Conservation (phyloP, 2,888 invertebrate genomes). For the Litoditis marina region DNA sequence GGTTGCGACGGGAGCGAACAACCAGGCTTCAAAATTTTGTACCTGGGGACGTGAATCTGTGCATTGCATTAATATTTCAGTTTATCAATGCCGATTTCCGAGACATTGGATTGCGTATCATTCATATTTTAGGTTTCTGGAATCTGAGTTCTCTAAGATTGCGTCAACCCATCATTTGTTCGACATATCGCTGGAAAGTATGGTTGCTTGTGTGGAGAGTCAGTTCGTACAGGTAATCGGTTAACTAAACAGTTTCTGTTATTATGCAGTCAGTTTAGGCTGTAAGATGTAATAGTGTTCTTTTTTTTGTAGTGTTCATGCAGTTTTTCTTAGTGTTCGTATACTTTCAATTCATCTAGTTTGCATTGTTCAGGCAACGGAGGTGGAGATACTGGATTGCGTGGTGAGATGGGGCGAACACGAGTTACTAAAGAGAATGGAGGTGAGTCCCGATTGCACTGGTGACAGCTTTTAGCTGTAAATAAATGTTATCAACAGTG, state of each 20-base stretch:
- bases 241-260: too few species aligned
- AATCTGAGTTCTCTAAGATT: conserved; percentile 9
- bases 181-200: conserved; percentile 1
- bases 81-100: background rate
- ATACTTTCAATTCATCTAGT: background rate
- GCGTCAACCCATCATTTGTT: conserved; percentile 11
- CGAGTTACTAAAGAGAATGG: conserved; percentile 64
- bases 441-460: conserved; percentile 17
- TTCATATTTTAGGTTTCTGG: conserved; percentile 8
- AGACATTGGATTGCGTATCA: background rate
- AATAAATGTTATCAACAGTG: background rate
- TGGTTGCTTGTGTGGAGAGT: conserved; percentile 5
- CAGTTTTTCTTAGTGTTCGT: background rate
- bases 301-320: background rate
- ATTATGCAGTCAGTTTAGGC: too few species aligned
- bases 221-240: conserved; percentile 17
- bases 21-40: too few species aligned
- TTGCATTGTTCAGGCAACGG: conserved; percentile 14
- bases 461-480: conserved; percentile 3
- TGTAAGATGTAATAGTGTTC: too few species aligned
- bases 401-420: conserved; percentile 86
- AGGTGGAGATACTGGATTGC: conserved; percentile 81
- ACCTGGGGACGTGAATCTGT: too few species aligned
- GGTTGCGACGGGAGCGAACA: too few species aligned
- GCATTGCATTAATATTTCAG: too few species aligned